These are phyloP conservation scores for Atrina japonica DNA, from an alignment of 2,888 invertebrate genomes.

Conservation along the genomic window DNA sequence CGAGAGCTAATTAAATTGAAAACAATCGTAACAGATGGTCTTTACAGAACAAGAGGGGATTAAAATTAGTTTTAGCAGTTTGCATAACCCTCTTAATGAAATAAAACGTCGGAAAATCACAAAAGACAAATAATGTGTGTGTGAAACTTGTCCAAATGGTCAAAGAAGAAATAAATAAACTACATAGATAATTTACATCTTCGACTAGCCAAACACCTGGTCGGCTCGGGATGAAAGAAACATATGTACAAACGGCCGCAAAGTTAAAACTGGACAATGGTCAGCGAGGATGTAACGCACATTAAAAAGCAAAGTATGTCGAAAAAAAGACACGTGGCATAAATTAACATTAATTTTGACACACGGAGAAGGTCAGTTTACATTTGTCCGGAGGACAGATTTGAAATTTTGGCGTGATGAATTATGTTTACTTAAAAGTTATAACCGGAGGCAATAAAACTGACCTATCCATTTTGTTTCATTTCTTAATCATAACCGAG, in stretches of 20 bases:
- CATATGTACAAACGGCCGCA: too few species aligned
- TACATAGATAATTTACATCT: too few species aligned
- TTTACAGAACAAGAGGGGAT: conserved; percentile 18
- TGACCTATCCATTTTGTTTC: conserved; percentile 37
- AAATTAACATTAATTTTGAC: conserved; percentile 28
- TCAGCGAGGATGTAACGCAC: not conserved
- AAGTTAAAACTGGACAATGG: too few species aligned
- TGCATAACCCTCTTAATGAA: conserved; percentile 22
- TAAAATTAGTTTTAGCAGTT: conserved; percentile 30
- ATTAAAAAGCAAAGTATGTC: conserved; percentile 22
- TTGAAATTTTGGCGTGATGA: conserved; percentile 35
- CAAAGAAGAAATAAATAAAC: too few species aligned
- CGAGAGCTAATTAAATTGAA: conserved; percentile 30
- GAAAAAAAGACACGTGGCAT: conserved; percentile 12
- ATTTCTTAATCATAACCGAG: too few species aligned
- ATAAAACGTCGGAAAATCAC: conserved; percentile 9
- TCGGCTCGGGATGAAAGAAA: too few species aligned
- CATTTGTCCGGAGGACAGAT: conserved; percentile 29
- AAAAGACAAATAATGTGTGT: not conserved
- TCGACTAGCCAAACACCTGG: too few species aligned
- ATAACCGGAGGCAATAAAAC: conserved; percentile 26
- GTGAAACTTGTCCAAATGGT: conserved; percentile 6
- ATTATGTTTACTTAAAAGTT: conserved; percentile 31
- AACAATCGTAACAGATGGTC: conserved; percentile 24
- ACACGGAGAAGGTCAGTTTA: conserved; percentile 9